phyloP scores from a whole-genome alignment of 35 echinoderm and acorn worm genomes.

The Apostichopus parvimensis region DNA sequence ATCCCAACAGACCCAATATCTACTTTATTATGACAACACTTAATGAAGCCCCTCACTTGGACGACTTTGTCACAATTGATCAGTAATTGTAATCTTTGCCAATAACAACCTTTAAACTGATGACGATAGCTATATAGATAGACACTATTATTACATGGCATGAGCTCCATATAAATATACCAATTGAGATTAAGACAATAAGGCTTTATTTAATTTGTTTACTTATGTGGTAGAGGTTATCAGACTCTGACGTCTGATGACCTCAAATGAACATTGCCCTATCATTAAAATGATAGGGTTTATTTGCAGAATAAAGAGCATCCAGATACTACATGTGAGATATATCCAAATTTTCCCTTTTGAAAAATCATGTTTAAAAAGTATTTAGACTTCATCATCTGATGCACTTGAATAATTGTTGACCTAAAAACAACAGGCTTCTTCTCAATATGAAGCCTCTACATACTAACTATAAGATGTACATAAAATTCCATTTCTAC shows the following conservation, averaged over 20 bases:
- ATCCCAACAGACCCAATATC: not conserved
- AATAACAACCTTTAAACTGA: not conserved
- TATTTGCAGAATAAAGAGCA: not conserved
- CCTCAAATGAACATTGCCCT: not conserved
- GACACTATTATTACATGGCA: not conserved
- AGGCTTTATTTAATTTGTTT: not conserved
- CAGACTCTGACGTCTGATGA: not conserved
- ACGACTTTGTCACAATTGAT: not conserved
- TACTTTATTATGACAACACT: not conserved
- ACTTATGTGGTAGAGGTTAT: not conserved
- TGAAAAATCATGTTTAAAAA: not conserved
- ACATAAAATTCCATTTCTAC: too few species aligned
- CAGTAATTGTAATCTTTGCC: not conserved
- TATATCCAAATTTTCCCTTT: not conserved
- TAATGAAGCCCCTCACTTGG: not conserved
- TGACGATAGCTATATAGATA: not conserved
- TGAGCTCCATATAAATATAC: not conserved
- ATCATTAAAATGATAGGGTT: not conserved
- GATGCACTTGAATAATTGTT: not conserved
- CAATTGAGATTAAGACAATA: not conserved
- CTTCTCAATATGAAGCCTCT: not conserved
- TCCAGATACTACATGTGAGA: not conserved
- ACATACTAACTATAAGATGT: not conserved
- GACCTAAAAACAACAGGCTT: not conserved
- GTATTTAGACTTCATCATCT: not conserved